Percentiles rank a stretch among this genome's conserved stretches.
Evolutionary conservation across 2,797 vertebrate genomes (phyloP).

Genomic region (Enteromius viviparus): DNA sequence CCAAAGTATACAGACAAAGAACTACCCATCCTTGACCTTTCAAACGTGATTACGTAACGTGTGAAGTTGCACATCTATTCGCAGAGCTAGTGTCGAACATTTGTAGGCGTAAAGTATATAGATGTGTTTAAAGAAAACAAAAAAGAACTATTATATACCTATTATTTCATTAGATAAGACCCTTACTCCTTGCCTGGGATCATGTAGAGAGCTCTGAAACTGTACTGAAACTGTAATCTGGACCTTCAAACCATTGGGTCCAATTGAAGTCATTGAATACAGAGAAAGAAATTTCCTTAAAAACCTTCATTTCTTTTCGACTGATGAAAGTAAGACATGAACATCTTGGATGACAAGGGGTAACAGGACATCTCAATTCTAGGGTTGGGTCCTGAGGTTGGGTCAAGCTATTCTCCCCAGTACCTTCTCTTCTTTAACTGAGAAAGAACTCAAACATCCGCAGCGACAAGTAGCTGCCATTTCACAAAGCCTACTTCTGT

Average conservation of each 20-base stretch:
- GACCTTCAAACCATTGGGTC: not conserved
- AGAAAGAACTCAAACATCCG: not conserved
- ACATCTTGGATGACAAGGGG: not conserved
- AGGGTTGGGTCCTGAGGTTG: not conserved
- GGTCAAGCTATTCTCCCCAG: not conserved
- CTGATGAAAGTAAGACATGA: not conserved
- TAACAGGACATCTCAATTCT: not conserved
- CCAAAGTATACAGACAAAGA: not conserved
- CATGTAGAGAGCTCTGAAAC: not conserved
- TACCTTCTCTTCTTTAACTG: not conserved
- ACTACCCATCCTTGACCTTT: too few species aligned
- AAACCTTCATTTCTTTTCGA: not conserved
- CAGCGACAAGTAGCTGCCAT: constrained; percentile 43
- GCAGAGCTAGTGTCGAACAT: too few species aligned
- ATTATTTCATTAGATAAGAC: not conserved
- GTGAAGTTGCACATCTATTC: too few species aligned
- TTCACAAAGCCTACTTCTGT: constrained; percentile 77
- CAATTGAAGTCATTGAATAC: not conserved
- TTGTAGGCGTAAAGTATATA: too few species aligned
- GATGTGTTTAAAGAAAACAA: too few species aligned
- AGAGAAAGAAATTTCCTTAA: not conserved
- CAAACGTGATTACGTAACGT: too few species aligned
- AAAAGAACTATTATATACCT: not conserved
- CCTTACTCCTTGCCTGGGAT: not conserved
- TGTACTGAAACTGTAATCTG: not conserved